Evolutionary conservation across 2,113 vertebrate genomes (phyloP).

Genomic region (Rhinoptilus africanus): DNA sequence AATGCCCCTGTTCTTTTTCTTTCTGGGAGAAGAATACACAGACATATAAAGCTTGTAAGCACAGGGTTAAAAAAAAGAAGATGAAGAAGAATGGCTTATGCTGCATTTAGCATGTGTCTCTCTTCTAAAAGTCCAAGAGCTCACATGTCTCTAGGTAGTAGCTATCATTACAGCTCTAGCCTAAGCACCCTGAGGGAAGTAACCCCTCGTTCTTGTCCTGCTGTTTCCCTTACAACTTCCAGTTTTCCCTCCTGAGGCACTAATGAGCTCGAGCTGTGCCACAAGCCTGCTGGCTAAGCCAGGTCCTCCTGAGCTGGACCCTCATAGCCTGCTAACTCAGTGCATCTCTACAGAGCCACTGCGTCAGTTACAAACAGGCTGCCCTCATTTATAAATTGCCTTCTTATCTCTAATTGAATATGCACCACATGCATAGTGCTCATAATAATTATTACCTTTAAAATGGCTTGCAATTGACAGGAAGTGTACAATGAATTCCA

Average conservation of each 20-base stretch:
- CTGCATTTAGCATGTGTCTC: not conserved
- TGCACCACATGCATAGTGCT: not conserved
- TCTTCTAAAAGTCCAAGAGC: not conserved
- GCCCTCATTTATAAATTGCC: not conserved
- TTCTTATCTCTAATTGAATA: not conserved
- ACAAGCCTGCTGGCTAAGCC: not conserved
- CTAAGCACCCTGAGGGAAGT: not conserved
- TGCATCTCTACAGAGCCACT: not conserved
- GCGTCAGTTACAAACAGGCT: not conserved
- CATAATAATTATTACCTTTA: constrained; percentile 33
- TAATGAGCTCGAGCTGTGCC: not conserved
- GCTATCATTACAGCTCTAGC: not conserved
- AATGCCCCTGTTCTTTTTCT: not conserved
- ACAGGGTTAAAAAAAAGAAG: not conserved
- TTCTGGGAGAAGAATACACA: not conserved
- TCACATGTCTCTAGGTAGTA: not conserved
- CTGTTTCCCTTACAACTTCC: not conserved
- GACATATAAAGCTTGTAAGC: not conserved
- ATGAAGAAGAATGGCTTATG: not conserved
- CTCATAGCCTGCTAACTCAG: not conserved
- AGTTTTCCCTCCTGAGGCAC: not conserved
- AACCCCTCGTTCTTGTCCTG: not conserved
- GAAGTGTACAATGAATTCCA: not conserved
- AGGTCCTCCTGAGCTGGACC: not conserved
- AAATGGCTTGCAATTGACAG: constrained; percentile 3